Base-by-base conservation (phyloP, 2,888 invertebrate species). In the Macaria liturata region DNA sequence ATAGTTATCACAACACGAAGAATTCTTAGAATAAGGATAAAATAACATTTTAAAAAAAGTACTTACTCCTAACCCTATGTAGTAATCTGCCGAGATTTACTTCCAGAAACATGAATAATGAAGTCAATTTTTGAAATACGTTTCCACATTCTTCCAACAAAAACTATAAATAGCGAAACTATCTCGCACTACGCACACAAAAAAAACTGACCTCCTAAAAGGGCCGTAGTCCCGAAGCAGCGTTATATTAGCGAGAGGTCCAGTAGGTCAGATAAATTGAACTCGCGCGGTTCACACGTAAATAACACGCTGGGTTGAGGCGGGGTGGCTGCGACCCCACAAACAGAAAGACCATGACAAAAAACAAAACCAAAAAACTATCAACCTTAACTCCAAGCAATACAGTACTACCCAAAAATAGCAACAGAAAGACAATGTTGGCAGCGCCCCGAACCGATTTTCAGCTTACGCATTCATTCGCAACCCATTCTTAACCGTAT, bases 261-360 rank as follows among this genome's bases (percentile, higher is more conserved):
- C 83, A 90, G 86, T 91, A 91, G 91, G 91, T 91, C 91, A 91
- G 89, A 91, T 91, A 91, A 91, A 91, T 91, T 90, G 89, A 88
- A 90, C 91, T 88, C 89, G 81, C 80, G 83, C 75, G 82, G 86
- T 90, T 91, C 91, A 89, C 91, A 91, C 91, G 90, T 91, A 91
- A 91, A 91, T 91, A 91, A 90, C 91, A 86, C 88, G 88, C 86
- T 87, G 88, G 87, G 86, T 82, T 80, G 80, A 84, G 84, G 83
- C 70, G 77, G 83, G 80, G 81, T 78, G 83, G 81, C 81, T 78
- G 75, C 70, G 74, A 73, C 76, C 76, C 65, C 62, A 64, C 57
- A 57, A 42, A 55, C 55, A 47, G 8, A 31, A 40, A 46, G 49
- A 57, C 53, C 57, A 32, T 43, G 48, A n/a, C 40, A 61, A 53